phyloP scores from a whole-genome alignment of 2,888 invertebrate species.

The Plemyria rubiginata region DNA sequence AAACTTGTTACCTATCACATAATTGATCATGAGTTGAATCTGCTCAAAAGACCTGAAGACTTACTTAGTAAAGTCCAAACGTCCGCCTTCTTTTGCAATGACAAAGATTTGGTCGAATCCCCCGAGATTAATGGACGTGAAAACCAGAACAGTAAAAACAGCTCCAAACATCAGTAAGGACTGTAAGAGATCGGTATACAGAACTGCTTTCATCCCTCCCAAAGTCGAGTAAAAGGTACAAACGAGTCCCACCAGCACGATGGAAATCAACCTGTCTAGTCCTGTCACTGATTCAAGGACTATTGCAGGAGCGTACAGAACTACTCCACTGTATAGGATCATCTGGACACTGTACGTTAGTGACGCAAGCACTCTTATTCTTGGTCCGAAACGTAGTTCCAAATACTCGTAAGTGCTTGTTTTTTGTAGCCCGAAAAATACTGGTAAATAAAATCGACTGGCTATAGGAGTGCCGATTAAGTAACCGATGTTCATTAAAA shows the following conservation, averaged over 20 bases:
- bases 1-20: neutral
- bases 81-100: conserved; percentile 87
- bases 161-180: conserved; percentile 94
- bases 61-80: conserved; percentile 89
- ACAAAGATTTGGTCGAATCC: conserved; percentile 89
- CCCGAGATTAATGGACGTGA: conserved; percentile 88
- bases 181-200: conserved; percentile 94
- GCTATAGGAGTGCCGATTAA: conserved; percentile 90
- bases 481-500: conserved; percentile 91
- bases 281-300: conserved; percentile 95
- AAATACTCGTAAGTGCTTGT: conserved; percentile 97
- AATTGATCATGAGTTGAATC: neutral
- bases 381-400: conserved; percentile 92
- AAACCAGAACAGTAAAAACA: conserved; percentile 91
- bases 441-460: conserved; percentile 91
- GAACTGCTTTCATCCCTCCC: conserved; percentile 96
- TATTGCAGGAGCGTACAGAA: conserved; percentile 96
- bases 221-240: conserved; percentile 95
- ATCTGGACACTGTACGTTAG: conserved; percentile 95
- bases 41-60: conserved; percentile 31
- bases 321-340: conserved; percentile 95
- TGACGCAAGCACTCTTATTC: conserved; percentile 91
- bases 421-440: conserved; percentile 92
- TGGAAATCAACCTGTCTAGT: conserved; percentile 89
- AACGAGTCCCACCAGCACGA: conserved; percentile 89